phyloP scores from a whole-genome alignment of 2,888 invertebrate genomes.

The Rhabditophanes sp. region DNA sequence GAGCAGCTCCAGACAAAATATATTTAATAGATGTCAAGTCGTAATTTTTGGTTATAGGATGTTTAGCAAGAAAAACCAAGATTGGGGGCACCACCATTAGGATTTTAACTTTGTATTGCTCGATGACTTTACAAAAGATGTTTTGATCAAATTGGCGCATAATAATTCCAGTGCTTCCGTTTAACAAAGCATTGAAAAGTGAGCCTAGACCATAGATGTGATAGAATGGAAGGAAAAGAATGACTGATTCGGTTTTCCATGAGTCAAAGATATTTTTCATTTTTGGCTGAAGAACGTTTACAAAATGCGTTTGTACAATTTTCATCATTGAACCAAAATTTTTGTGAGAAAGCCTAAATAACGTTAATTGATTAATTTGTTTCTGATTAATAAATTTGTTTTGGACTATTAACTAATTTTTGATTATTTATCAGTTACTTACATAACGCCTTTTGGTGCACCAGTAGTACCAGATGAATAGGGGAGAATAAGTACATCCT shows the following conservation, averaged over 20 bases:
- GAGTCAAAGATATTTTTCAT: no score
- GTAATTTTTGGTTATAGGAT: conserved; percentile 57
- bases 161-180: conserved; percentile 13
- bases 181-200: conserved; percentile 10
- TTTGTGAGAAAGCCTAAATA: conserved; percentile 22
- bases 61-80: conserved; percentile 58
- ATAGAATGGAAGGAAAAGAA: conserved; percentile 14
- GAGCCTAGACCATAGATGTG: conserved; percentile 18
- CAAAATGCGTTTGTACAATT: conserved; percentile 14
- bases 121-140: conserved; percentile 11
- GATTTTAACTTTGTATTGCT: conserved; percentile 12
- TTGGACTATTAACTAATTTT: no score
- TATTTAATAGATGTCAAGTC: conserved; percentile 59
- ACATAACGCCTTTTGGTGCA: conserved; percentile 23
- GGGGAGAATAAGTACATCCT: conserved; percentile 21
- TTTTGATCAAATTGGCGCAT: conserved; percentile 12
- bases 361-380: conserved; percentile 9
- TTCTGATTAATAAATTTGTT: no score
- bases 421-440: no score
- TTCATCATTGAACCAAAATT: conserved; percentile 24
- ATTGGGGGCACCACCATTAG: conserved; percentile 62
- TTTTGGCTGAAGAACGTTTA: conserved; percentile 7
- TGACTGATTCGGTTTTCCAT: conserved; percentile 4
- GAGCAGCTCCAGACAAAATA: conserved; percentile 30
- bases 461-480: conserved; percentile 31